phyloP scores from a whole-genome alignment of 2,113 vertebrate genomes.

The Anser brachyrhynchus region DNA sequence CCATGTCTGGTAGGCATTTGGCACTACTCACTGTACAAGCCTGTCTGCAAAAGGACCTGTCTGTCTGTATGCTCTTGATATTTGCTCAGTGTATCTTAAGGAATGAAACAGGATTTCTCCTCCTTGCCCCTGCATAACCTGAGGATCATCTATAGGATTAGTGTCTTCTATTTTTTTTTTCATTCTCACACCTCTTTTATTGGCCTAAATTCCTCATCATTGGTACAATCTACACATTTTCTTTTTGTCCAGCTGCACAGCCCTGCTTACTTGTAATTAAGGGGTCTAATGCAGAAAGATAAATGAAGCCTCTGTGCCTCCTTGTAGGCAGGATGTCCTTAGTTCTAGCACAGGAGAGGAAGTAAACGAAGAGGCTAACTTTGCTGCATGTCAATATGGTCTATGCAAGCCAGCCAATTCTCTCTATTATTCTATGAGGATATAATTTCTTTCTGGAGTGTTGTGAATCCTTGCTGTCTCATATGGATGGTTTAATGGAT shows the following conservation, averaged over 20 bases:
- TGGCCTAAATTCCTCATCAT: not conserved
- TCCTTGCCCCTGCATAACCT: not conserved
- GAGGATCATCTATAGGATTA: not conserved
- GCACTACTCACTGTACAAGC: not conserved
- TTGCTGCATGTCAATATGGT: not conserved
- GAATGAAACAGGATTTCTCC: not conserved
- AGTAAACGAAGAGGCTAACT: not conserved
- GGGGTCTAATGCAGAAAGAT: not conserved
- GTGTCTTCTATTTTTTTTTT: not conserved
- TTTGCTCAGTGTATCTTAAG: not conserved
- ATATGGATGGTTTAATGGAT: constrained; percentile 35
- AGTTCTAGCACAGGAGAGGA: not conserved
- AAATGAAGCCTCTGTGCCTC: not conserved
- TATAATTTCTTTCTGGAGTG: constrained; percentile 16
- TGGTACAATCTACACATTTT: not conserved
- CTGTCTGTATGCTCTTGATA: not conserved
- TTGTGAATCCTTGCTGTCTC: constrained; percentile 16
- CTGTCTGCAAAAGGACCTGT: not conserved
- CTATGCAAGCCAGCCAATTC: not conserved
- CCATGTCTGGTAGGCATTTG: not conserved
- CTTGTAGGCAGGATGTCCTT: not conserved
- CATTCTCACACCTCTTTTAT: not conserved
- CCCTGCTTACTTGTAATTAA: not conserved
- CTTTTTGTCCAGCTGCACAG: not conserved
- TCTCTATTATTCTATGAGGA: not conserved